Evolutionary conservation across 2,797 vertebrate genomes (phyloP), one percentile per base, ranked within the genome.

Genomic region (Menidia menidia): DNA sequence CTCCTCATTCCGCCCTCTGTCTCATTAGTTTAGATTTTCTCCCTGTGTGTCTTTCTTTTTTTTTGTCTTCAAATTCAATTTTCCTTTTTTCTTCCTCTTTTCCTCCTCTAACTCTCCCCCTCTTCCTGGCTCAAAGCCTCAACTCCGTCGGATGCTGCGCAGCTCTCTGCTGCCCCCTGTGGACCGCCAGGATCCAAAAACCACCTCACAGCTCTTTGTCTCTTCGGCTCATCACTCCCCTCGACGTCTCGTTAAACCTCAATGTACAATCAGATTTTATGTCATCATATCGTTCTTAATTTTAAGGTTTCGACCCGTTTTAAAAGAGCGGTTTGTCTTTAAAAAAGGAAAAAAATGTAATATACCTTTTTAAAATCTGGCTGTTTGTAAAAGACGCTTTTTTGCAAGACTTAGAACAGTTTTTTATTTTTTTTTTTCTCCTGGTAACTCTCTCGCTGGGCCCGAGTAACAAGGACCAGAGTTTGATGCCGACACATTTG

Each of bases 121-220:
- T 63, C 61, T 25, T 59, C 51, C 9, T 67, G 33, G 43, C 70
- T 80, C 67, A 56, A 69, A 77, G 68, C 32, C 25, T 53, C 58
- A 70, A 64, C 71, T 84, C 69, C 57, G 16, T 4, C 41, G 51
- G 61, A 66, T 60, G 68, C 61, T 65, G 56, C 30, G 0, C 54
- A 68, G 89, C 74, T 83, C 84, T 83, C 75, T 88, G 71, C 85
- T 89, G 90, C 87, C 90, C 85, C 86, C 92, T 86, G 82, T 81
- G 87, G 90, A 64, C 50, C 44, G 5, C 1, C 0, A 50, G 14
- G 35, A 19, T 56, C 60, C 64, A 59, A 58, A 25, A 75, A 25
- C 33, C 35, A 51, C 52, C 73, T 39, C 42, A 31, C 31, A 61
- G 44, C 30, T 64, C 16, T 48, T 41, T 50, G 51, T 71, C 53